Base-by-base conservation (phyloP, 2,888 invertebrate species). In the Kryphioiulus occultus region DNA sequence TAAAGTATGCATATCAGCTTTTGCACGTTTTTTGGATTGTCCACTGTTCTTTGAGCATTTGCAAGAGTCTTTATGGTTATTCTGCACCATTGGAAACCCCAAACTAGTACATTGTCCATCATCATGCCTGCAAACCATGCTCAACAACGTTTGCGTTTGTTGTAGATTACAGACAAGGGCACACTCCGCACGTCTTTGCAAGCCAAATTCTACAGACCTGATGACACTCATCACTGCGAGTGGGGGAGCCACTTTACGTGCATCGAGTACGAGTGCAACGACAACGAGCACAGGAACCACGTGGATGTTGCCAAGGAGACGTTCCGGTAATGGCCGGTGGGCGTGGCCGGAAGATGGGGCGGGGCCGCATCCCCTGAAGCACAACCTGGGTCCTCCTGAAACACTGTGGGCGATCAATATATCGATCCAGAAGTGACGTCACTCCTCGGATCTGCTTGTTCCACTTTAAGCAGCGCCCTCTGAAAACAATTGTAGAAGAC, bases 161-260 rank as follows among this genome's bases (percentile, higher is more conserved):
- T 90, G 26, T 91, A 92, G 91, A 92, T 93, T 68, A 91, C 92
- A 59, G 93, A 92, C 47, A 92, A 93, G 44, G 93, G 93, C 85
- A 92, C 92, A 87, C 91, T 94, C 88, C 92, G 92, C n/a, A 92
- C 93, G 59, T 92, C 92, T 88, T 91, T 94, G 87, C 94, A 94
- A 90, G 93, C 93, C 89, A 94, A 94, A 90, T 93, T 93, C 89
- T 94, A 94, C 91, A 92, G 92, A 88, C 90, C 91, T 68, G 92
- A 92, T 78, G 93, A 93, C 89, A 92, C 92, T 53, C 92, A 93
- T 83, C 93, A 93, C 90, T 93, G 93, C 89, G 93, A 93, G 87
- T 93, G 93, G 93, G 94, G 94, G 30, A 92, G 92, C 39, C 91
- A 92, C 22, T 91, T 94, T 1, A 93, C 93, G 90, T 93, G 93